Percentiles rank a stretch among this genome's conserved stretches.
Conservation (phyloP, 2,888 invertebrate species). For the Mythimna albipuncta region DNA sequence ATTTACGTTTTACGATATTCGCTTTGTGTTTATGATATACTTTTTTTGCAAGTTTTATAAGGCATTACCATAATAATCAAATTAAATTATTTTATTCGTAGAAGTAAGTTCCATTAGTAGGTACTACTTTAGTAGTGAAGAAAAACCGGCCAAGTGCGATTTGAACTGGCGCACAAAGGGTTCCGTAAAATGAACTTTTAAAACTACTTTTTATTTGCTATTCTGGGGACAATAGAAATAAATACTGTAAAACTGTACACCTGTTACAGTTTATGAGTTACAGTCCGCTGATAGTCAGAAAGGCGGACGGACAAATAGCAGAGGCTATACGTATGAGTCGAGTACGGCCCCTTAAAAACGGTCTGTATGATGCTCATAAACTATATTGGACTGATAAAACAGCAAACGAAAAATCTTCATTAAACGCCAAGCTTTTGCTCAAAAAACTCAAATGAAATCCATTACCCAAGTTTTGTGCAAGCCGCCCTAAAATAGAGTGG, state of each 20-base stretch:
- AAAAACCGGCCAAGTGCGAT: background rate
- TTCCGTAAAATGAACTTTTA: no score
- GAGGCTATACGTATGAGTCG: background rate
- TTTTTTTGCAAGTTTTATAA: background rate
- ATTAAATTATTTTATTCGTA: background rate
- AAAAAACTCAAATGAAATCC: constrained; percentile 29
- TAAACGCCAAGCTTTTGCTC: constrained; percentile 26
- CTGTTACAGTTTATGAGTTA: no score
- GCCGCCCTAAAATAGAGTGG: constrained; percentile 49
- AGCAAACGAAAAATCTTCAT: constrained; percentile 32
- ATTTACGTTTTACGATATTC: background rate
- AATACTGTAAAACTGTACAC: no score
- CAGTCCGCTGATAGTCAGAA: no score
- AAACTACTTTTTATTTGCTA: no score
- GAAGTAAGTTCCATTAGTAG: background rate
- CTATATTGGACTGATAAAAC: constrained; percentile 6
- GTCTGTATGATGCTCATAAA: background rate
- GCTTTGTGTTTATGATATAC: background rate
- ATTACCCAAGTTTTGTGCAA: constrained; percentile 31
- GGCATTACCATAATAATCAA: background rate
- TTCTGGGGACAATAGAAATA: no score
- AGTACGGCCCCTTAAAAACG: background rate
- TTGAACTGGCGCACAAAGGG: no score
- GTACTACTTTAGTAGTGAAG: background rate
- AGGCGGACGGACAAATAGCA: background rate